Percentiles rank a stretch among this genome's conserved stretches.
Conservation (phyloP, 2,888 invertebrate genomes). For the Chromoteleia sp. region DNA sequence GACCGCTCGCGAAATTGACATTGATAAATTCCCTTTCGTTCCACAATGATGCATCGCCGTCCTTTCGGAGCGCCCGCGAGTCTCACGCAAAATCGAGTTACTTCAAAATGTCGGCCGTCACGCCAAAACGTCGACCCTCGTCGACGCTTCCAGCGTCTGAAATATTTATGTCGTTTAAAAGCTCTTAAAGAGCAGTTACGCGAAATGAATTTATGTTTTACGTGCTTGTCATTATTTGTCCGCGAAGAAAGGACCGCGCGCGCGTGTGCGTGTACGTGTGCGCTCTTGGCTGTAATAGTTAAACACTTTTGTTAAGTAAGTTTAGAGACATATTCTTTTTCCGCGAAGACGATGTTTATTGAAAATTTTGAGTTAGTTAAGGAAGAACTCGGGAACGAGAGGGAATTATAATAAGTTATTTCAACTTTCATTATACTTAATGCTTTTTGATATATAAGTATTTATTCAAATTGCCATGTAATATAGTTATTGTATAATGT, state of each 20-base stretch:
- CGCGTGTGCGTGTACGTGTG: constrained; percentile 1
- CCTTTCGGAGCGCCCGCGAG: constrained; percentile 26
- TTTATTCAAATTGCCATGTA: no score
- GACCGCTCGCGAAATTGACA: constrained; percentile 76
- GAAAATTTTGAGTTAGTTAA: constrained; percentile 30
- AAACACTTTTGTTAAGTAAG: constrained; percentile 30
- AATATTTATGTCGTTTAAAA: constrained; percentile 65
- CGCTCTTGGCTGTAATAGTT: constrained; percentile 33
- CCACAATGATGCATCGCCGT: constrained; percentile 77
- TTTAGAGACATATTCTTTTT: constrained; percentile 24
- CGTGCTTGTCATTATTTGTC: constrained; percentile 48
- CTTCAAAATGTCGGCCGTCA: constrained; percentile 41
- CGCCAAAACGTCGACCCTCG: constrained; percentile 41
- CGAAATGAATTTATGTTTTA: constrained; percentile 58
- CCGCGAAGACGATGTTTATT: constrained; percentile 22
- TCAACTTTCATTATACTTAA: no score
- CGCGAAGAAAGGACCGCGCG: constrained; percentile 12
- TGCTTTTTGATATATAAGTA: no score
- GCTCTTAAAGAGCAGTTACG: constrained; percentile 51
- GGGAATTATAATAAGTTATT: constrained; percentile 1
- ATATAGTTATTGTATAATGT: no score
- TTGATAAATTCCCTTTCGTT: constrained; percentile 80
- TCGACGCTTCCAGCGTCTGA: constrained; percentile 49
- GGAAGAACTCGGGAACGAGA: neutral
- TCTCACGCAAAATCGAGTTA: constrained; percentile 62